Conservation (phyloP, 2,888 invertebrate genomes). For the Rosalia funebris region DNA sequence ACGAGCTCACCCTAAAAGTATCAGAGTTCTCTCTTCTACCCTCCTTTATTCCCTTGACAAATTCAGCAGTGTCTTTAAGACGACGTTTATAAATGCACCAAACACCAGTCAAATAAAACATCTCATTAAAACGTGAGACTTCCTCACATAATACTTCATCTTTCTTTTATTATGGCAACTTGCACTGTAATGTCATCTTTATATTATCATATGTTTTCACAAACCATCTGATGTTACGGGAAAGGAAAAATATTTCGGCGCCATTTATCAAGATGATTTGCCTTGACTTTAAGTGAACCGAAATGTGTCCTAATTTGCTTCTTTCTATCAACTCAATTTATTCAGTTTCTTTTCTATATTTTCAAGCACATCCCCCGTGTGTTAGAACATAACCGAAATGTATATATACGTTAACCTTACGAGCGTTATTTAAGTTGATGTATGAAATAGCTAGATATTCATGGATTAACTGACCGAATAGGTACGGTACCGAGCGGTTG, state of each 20-base stretch:
- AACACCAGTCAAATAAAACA: slow-evolving; percentile 47
- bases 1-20: slow-evolving; percentile 20
- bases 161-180: slow-evolving; percentile 34
- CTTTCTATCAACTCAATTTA: slow-evolving; percentile 25
- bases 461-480: no score
- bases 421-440: no score
- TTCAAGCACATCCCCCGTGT: no score
- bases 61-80: slow-evolving; percentile 40
- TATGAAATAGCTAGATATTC: no score
- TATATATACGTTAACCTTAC: no score
- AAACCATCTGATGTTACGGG: slow-evolving; percentile 31
- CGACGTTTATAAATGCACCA: slow-evolving; percentile 42
- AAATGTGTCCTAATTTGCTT: slow-evolving; percentile 31
- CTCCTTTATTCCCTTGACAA: slow-evolving; percentile 45
- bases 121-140: slow-evolving; percentile 44
- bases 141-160: slow-evolving; percentile 40
- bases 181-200: slow-evolving; percentile 25
- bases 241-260: slow-evolving; percentile 21
- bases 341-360: slow-evolving; percentile 35
- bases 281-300: slow-evolving; percentile 33
- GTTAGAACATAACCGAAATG: no score
- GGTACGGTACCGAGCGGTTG: no score
- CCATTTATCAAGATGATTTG: slow-evolving; percentile 35
- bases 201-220: slow-evolving; percentile 36
- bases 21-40: slow-evolving; percentile 26